phyloP scores from a whole-genome alignment of 2,113 vertebrate genomes.

The Cyanistes caeruleus region DNA sequence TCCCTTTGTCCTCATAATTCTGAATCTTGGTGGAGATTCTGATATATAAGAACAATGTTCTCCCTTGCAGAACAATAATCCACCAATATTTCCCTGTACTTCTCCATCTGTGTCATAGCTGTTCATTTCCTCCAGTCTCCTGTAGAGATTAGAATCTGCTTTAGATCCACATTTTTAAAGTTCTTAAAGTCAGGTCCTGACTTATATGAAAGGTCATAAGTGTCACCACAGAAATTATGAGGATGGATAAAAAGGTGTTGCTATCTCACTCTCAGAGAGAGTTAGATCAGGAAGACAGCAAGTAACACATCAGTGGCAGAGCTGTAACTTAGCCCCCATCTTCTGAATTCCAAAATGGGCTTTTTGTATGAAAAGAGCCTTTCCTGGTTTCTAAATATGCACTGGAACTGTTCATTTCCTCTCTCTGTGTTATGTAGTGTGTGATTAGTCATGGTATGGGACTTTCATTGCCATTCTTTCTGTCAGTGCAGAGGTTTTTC shows the following conservation, averaged over 20 bases:
- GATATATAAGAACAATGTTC: neutral
- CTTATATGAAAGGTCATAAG: neutral
- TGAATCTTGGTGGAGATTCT: neutral
- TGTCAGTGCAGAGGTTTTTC: neutral
- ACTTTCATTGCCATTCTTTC: neutral
- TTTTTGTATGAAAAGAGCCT: neutral
- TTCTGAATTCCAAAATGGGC: neutral
- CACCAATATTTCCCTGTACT: neutral
- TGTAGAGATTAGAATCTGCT: neutral
- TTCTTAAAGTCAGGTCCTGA: neutral
- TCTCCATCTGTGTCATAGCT: rapidly evolving
- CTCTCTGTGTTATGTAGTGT: neutral
- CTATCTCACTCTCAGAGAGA: neutral
- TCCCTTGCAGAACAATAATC: neutral
- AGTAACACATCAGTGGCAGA: neutral
- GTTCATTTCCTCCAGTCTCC: neutral
- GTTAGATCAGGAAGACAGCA: neutral
- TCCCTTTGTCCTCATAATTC: neutral
- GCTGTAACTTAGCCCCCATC: neutral
- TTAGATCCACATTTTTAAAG: neutral
- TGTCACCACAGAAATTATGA: neutral
- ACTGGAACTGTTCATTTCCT: neutral
- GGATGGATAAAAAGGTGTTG: neutral
- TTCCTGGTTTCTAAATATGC: neutral
- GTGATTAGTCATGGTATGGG: neutral